These are phyloP conservation scores for Eilema caniola DNA, from an alignment of 2,888 invertebrate species.

Conservation along the genomic window DNA sequence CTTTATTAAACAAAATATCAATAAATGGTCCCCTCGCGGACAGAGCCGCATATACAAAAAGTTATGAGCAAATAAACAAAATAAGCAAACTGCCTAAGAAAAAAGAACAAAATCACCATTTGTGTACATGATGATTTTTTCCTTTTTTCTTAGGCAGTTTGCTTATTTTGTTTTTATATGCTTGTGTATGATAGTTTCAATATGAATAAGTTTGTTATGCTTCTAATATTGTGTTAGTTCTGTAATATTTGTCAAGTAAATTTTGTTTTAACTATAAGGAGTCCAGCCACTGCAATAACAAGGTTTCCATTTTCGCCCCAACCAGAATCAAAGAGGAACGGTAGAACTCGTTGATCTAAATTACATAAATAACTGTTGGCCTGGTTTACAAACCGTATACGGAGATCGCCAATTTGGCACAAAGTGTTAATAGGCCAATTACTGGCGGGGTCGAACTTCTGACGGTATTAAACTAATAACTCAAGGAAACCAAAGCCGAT, in stretches of 20 bases:
- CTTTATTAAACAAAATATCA: no score
- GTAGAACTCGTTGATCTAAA: slow-evolving; percentile 7
- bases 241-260: not conserved
- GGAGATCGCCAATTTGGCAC: slow-evolving; percentile 36
- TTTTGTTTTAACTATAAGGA: not conserved
- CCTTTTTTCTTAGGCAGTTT: no score
- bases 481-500: slow-evolving; percentile 33
- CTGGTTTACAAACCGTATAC: slow-evolving; percentile 28
- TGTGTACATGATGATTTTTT: no score
- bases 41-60: no score
- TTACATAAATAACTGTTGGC: slow-evolving; percentile 25
- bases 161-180: no score
- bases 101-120: no score
- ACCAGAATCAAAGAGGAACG: slow-evolving; percentile 3
- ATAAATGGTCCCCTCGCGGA: no score
- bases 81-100: no score
- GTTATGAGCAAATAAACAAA: no score
- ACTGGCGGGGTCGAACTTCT: not conserved
- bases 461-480: slow-evolving; percentile 50
- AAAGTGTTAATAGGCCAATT: slow-evolving; percentile 17
- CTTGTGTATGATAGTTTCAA: no score
- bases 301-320: not conserved
- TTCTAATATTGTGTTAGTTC: no score
- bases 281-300: not conserved
- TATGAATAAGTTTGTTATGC: no score